Conservation (phyloP, 37 sponge, comb jelly and placozoan species). For the Mnemiopsis leidyi region DNA sequence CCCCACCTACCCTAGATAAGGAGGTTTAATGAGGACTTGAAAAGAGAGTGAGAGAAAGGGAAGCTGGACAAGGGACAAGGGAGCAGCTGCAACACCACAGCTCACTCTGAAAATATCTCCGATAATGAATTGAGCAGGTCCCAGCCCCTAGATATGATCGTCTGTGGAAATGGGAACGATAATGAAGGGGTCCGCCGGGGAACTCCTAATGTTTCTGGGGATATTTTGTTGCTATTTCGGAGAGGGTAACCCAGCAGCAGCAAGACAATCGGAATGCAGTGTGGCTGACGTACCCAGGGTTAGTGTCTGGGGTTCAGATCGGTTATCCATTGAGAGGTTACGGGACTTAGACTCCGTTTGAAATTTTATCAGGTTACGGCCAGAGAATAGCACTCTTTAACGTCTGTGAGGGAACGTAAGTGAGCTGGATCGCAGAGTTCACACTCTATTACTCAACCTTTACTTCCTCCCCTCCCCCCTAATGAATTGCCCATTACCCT, state of each 20-base stretch:
- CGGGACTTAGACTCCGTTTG: background rate
- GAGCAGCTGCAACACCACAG: background rate
- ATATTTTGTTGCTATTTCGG: too few species aligned
- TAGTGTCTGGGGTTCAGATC: background rate
- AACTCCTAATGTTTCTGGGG: too few species aligned
- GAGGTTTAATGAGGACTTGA: background rate
- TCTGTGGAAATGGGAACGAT: background rate
- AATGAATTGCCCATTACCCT: background rate
- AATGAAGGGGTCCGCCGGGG: background rate
- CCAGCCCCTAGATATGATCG: background rate
- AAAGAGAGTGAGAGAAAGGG: background rate
- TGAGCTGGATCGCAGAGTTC: background rate
- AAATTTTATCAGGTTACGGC: background rate
- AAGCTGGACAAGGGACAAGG: background rate
- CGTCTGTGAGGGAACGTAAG: background rate
- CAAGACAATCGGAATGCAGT: background rate
- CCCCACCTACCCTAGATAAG: conserved; percentile 12
- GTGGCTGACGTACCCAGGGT: background rate
- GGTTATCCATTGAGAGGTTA: background rate
- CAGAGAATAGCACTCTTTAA: background rate
- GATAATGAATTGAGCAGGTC: background rate
- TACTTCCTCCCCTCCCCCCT: background rate
- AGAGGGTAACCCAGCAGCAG: background rate
- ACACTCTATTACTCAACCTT: background rate
- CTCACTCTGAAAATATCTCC: background rate